Evolutionary conservation across 2,888 invertebrate genomes (phyloP), one percentile per base, ranked within the genome.

Genomic region (Tenthredo amoena): DNA sequence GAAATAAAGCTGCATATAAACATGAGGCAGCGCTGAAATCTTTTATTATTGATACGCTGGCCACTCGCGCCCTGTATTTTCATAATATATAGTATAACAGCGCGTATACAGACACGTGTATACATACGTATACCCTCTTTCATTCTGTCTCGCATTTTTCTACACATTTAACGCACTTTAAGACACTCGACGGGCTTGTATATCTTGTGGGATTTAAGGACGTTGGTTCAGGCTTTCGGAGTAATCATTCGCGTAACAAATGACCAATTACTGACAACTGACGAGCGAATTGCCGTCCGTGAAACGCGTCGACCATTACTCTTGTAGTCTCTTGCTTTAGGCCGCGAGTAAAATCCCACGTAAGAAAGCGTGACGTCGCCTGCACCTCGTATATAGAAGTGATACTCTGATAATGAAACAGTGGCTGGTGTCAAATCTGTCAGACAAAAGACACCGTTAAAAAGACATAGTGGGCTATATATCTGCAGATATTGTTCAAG

Each of bases 1-100:
- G 88, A 89, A 89, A 89, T 89, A 89, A 89, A 89, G 86, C 87
- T 87, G 88, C 89, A 89, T 90, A 90, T 89, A 90, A 90, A 89
- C 90, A 89, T 89, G 88, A 89, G 87, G 86, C 85, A 62, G 62
- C 58, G 72, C 76, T 71, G 87, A 86, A 88, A 88, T 89, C 87
- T 86, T 89, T 89, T 88, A 89, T 89, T 88, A 89, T 89, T 88
- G 87, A 89, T 89, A 88, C 87, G 87, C 86, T 85, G 79, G 84
- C 87, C 84, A 89, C 85, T 88, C 86, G 76, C 76, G 72, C 47
- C 43, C 47, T 26, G 43, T 68, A 71, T 83, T 71, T 83, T 83
- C 83, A 68, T 81, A 62, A 81, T 37, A 40, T 77, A 71, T 71
- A 71, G 34, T 37, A n/a, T 18, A 37, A 71, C 31, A 71, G 47